Conservation (phyloP, 1,140 invertebrate genomes). For the Drosophila orena region DNA sequence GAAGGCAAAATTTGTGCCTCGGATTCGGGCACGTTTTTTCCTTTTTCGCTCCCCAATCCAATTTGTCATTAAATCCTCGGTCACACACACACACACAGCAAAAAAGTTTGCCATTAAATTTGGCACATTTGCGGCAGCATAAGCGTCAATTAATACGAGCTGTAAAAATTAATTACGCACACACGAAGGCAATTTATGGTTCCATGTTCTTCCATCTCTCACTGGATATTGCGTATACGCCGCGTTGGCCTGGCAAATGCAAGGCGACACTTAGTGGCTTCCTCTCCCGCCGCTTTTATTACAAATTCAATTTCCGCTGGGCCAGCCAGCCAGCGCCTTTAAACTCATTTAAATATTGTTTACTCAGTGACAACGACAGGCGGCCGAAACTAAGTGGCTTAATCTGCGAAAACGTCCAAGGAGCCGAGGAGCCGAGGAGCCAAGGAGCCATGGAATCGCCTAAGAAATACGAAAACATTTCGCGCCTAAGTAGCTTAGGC, state of each 20-base stretch:
- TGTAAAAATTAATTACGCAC: slow-evolving; percentile 78
- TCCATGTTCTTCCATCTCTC: not conserved
- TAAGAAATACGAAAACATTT: slow-evolving; percentile 71
- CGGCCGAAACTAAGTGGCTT: slow-evolving; percentile 70
- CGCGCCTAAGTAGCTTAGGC: slow-evolving; percentile 60
- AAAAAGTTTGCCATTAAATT: slow-evolving; percentile 70
- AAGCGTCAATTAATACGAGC: slow-evolving; percentile 66
- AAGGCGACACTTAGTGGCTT: slow-evolving; percentile 65
- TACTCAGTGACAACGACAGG: slow-evolving; percentile 47
- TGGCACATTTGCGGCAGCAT: slow-evolving; percentile 51
- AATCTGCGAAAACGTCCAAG: slow-evolving; percentile 71
- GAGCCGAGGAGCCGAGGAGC: slow-evolving; percentile 33
- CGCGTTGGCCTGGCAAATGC: slow-evolving; percentile 56
- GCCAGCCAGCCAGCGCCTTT: slow-evolving; percentile 20
- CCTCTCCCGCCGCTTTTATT: slow-evolving; percentile 37
- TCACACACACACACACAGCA: slow-evolving; percentile 44
- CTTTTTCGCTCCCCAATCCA: slow-evolving; percentile 48
- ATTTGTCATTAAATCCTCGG: slow-evolving; percentile 50
- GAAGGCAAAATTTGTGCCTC: slow-evolving; percentile 49
- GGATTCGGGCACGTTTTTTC: slow-evolving; percentile 37
- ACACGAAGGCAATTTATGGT: slow-evolving; percentile 58
- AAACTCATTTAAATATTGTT: slow-evolving; percentile 77
- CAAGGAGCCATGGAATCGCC: slow-evolving; percentile 7
- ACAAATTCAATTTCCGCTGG: slow-evolving; percentile 79
- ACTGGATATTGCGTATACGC: slow-evolving; percentile 60